Evolutionary conservation across 2,888 invertebrate species (phyloP), one percentile per base, ranked within the genome.

Genomic region (Lordiphosa andalusiaca): DNA sequence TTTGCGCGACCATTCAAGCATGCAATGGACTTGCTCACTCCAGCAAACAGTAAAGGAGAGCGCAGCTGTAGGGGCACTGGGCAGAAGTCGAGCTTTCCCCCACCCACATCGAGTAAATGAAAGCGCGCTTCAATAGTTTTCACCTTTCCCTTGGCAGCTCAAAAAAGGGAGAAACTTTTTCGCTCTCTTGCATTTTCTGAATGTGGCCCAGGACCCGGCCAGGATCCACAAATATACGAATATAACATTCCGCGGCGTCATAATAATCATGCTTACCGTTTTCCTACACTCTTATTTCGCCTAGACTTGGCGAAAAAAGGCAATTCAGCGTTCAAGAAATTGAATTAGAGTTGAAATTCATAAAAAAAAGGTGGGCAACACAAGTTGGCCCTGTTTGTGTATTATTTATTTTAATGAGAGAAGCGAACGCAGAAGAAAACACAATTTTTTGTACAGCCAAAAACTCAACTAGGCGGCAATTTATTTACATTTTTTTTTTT

Each of bases 1-100:
- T 86, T 68, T 76, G 80, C 73, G 84, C 73, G 75, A 57, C 84
- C 83, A 85, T 77, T 85, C 84, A 86, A 73, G 85, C 87, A 85
- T 87, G 85, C 80, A 78, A 82, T 73, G 85, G 72, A 85, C 73
- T 73, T 80, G 84, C 75, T 77, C 80, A 71, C 74, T 59, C 64
- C 75, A 38, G 55, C 57, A 42, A 68, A 66, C 58, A 62, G 39
- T 35, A 54, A 46, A 57, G 42, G 33, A 36, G 48, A 21, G 41
- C 35, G 7, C 37, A 47, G 35, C 21, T 19, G 19, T 7, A 35
- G 36, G 38, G 50, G 38, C 13, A 42, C 33, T 56, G 33, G 35
- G 35, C n/a, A 40, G n/a, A 57, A 21, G 30, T 7, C 30, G 30
- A 30, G 30, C 3, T 30, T 30, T 30, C 30, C 30, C 30, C 2